Percentiles rank a stretch among this genome's conserved stretches.
These are phyloP conservation scores for Centroberyx gerrardi DNA, from an alignment of 2,797 vertebrate species.

Conservation along the genomic window DNA sequence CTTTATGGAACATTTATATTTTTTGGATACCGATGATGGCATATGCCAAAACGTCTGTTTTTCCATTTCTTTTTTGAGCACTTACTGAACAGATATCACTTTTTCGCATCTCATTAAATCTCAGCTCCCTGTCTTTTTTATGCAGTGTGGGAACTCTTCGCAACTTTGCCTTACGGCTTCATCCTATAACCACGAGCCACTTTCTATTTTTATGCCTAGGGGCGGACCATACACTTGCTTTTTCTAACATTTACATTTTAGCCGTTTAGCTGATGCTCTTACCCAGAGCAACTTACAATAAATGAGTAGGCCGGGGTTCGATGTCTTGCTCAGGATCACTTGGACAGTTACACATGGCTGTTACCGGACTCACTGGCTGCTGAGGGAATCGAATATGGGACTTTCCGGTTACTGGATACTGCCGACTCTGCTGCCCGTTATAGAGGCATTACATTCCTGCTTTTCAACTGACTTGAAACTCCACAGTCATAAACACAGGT, in stretches of 20 bases:
- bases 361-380: constrained; percentile 19
- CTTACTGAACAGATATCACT: no score
- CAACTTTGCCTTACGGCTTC: no score
- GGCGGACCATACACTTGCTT: no score
- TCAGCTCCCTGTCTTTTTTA: no score
- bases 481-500: not conserved
- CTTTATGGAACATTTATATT: no score
- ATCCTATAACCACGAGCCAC: no score
- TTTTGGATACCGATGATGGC: not conserved
- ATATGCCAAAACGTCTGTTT: constrained; percentile 28
- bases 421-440: no score
- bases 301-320: constrained; percentile 10
- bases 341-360: constrained; percentile 4
- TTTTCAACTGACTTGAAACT: not conserved
- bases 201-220: no score
- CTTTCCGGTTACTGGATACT: no score
- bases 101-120: no score
- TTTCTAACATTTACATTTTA: not conserved
- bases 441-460: no score
- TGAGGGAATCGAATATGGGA: constrained; percentile 7
- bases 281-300: not conserved
- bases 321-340: constrained; percentile 45
- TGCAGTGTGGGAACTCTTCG: no score
- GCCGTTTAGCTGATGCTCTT: not conserved
- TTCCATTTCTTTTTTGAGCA: constrained; percentile 12